Evolutionary conservation across 2,888 invertebrate species (phyloP), one percentile per base, ranked within the genome.

Genomic region (Pseudanteris insignis): DNA sequence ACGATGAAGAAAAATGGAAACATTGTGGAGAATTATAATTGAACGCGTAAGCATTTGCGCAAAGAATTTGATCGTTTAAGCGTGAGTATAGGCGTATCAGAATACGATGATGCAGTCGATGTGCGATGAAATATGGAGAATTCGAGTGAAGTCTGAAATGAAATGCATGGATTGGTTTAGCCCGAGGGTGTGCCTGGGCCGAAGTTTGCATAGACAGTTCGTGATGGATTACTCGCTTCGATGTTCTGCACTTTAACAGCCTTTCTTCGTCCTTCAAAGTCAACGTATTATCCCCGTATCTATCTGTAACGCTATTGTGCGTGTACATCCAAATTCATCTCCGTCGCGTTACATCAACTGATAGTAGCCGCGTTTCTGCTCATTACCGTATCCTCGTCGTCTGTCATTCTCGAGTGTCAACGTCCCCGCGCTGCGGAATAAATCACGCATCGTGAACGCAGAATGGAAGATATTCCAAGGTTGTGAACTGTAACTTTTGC

Each of bases 121-220:
- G 60, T 63, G 67, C 65, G 70, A 74, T 78, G 77, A 75, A 77
- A 78, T 78, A 77, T 76, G 72, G 74, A 70, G 73, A 69, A 67
- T 67, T 72, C 67, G 69, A 72, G 73, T 69, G 70, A 72, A 78
- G 77, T 75, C 74, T 68, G 75, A 75, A 77, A 76, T 73, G 76
- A 76, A 77, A 78, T 77, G 77, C 78, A 76, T 74, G 74, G 77
- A 78, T 78, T 77, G 77, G 72, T 77, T 77, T 76, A 74, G 77
- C 76, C 73, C 67, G 66, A 67, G 73, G 69, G 75, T 47, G 48
- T 70, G 67, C 53, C 67, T 62, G 66, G 67, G 63, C 67, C 67
- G 70, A 69, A 70, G 69, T 72, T 75, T 76, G 69, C 68, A 75
- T 73, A 75, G 78, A 78, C 78, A 78, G 76, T 69, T 50, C 60